phyloP scores from a whole-genome alignment of 2,888 invertebrate genomes.

The Plebejus argus region DNA sequence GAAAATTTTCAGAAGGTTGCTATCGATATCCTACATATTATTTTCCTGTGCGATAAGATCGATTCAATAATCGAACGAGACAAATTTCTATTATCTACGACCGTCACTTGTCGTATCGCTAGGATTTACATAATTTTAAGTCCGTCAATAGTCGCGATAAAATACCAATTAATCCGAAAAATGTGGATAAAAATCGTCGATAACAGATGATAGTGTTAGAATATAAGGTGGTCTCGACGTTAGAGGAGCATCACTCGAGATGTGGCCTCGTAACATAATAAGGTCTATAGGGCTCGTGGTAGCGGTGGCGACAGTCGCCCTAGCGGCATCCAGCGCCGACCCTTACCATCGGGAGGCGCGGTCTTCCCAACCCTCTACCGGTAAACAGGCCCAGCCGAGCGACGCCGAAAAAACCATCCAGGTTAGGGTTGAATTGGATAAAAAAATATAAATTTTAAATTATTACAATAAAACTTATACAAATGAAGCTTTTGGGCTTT shows the following conservation, averaged over 20 bases:
- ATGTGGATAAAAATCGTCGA: background rate
- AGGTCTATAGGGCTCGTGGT: background rate
- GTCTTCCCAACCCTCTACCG: background rate
- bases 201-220: background rate
- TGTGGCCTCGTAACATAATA: background rate
- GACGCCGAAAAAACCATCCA: background rate
- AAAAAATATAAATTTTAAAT: too few relatives aligned
- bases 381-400: slow-evolving; percentile 1
- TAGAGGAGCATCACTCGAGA: background rate
- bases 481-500: too few relatives aligned
- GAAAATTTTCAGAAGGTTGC: too few relatives aligned
- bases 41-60: background rate
- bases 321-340: background rate
- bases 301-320: background rate
- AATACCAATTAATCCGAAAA: slow-evolving; percentile 7
- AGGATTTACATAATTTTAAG: slow-evolving; percentile 9
- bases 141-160: background rate
- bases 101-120: background rate
- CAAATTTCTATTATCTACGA: background rate
- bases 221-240: background rate
- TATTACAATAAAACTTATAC: too few relatives aligned
- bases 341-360: background rate
- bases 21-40: too few relatives aligned
- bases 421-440: background rate
- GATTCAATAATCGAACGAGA: background rate